Evolutionary conservation across 1,140 invertebrate genomes (phyloP).

Genomic region (Sarcophaga bullata): DNA sequence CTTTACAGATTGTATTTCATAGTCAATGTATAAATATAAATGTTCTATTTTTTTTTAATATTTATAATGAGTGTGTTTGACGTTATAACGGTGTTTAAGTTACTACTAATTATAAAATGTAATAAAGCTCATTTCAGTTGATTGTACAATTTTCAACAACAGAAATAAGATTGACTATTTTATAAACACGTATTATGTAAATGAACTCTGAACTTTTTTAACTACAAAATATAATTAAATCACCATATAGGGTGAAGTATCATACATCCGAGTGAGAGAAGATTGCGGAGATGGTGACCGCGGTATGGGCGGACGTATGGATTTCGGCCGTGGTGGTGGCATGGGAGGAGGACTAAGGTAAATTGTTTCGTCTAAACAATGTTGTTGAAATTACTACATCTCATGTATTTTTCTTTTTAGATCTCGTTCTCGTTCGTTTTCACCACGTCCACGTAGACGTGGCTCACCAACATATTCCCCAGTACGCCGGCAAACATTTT

Average conservation of each 20-base stretch:
- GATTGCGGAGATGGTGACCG: constrained; percentile 77
- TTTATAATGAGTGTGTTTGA: no score
- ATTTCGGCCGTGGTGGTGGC: constrained; percentile 62
- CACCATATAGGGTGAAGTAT: constrained; percentile 85
- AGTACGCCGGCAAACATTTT: constrained; percentile 82
- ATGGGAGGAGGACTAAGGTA: constrained; percentile 56
- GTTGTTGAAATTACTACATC: neutral
- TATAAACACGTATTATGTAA: no score
- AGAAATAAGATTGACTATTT: no score
- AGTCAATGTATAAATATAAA: no score
- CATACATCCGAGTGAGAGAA: constrained; percentile 95
- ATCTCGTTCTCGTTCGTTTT: constrained; percentile 77
- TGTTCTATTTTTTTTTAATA: no score
- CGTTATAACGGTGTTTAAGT: no score
- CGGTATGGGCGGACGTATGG: constrained; percentile 68
- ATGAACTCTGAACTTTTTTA: no score
- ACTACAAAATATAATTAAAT: neutral
- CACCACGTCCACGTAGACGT: constrained; percentile 84
- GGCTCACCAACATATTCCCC: constrained; percentile 82
- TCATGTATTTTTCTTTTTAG: constrained; percentile 54
- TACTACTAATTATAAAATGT: no score
- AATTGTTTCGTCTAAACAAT: constrained; percentile 33
- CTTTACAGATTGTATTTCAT: no score
- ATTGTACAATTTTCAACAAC: no score
- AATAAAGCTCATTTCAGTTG: no score